A percentile compares a stretch with the other conserved stretches of the same genome.
These are phyloP conservation scores for Leptoclinus maculatus DNA, from an alignment of 2,797 vertebrate species.

Conservation along the genomic window DNA sequence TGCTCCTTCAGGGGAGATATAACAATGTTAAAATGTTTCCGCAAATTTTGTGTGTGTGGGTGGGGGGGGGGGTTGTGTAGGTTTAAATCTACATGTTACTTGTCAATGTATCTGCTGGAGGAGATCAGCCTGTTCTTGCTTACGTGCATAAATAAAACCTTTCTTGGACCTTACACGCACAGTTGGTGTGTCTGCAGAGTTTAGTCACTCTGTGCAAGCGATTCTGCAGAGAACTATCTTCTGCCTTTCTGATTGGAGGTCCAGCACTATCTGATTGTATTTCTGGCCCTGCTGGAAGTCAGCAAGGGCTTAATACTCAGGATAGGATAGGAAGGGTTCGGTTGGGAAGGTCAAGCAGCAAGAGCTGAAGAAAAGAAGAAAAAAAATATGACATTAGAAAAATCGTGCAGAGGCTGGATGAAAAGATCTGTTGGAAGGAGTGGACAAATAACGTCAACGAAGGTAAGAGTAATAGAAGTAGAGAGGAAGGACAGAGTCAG, in stretches of 20 bases:
- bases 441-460: not conserved
- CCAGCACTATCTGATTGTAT: conserved; percentile 63
- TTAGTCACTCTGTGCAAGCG: not conserved
- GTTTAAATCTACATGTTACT: not conserved
- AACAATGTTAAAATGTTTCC: not conserved
- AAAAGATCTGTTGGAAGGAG: not conserved
- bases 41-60: too few relatives aligned
- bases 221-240: conserved; percentile 34
- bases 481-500: not conserved
- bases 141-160: not conserved
- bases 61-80: not conserved
- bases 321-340: conserved; percentile 33
- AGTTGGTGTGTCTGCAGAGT: conserved; percentile 5
- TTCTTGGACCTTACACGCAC: not conserved
- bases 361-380: conserved; percentile 2
- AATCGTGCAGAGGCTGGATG: not conserved
- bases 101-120: not conserved
- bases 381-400: conserved; percentile 33
- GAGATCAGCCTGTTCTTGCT: not conserved
- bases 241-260: conserved; percentile 40
- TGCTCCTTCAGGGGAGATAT: not conserved
- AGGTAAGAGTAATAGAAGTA: conserved; percentile 4
- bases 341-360: conserved; percentile 21
- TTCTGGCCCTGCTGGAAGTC: conserved; percentile 49
- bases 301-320: conserved; percentile 50